phyloP scores from a whole-genome alignment of 2,888 invertebrate genomes.

The Meteorus cinctellus region DNA sequence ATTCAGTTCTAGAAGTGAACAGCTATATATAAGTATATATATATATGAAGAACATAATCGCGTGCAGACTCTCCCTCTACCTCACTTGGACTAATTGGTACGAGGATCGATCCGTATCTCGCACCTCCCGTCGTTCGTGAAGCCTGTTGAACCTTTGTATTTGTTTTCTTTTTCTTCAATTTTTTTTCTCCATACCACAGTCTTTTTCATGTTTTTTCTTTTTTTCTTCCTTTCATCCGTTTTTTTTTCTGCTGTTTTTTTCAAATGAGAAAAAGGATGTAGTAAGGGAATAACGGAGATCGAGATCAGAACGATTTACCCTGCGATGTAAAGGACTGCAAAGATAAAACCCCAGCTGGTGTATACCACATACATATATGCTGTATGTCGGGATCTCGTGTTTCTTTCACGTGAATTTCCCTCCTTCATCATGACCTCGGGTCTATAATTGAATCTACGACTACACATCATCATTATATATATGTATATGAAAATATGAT shows the following conservation, averaged over 20 bases:
- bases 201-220: not conserved
- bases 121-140: slow-evolving; percentile 38
- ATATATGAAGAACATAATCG: slow-evolving; percentile 27
- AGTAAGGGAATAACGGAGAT: slow-evolving; percentile 45
- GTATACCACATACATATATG: slow-evolving; percentile 12
- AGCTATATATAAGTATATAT: not conserved
- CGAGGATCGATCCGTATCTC: slow-evolving; percentile 41
- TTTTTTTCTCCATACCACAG: not conserved
- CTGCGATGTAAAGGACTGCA: slow-evolving; percentile 53
- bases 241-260: slow-evolving; percentile 28
- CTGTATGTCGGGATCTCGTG: slow-evolving; percentile 13
- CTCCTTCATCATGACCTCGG: slow-evolving; percentile 25
- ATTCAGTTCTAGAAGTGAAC: not conserved
- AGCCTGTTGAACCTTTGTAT: not conserved
- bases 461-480: slow-evolving; percentile 27
- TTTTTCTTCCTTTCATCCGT: not conserved
- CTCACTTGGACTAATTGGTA: slow-evolving; percentile 44
- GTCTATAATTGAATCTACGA: slow-evolving; percentile 41
- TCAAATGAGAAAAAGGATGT: slow-evolving; percentile 39
- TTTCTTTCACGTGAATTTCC: slow-evolving; percentile 37
- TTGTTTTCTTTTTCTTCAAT: not conserved
- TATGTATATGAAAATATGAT: slow-evolving; percentile 8
- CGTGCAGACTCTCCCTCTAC: slow-evolving; percentile 32
- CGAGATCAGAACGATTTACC: slow-evolving; percentile 55
- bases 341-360: slow-evolving; percentile 38